Conservation (phyloP, 2,797 vertebrate genomes). For the Petrocephalus sullivani region DNA sequence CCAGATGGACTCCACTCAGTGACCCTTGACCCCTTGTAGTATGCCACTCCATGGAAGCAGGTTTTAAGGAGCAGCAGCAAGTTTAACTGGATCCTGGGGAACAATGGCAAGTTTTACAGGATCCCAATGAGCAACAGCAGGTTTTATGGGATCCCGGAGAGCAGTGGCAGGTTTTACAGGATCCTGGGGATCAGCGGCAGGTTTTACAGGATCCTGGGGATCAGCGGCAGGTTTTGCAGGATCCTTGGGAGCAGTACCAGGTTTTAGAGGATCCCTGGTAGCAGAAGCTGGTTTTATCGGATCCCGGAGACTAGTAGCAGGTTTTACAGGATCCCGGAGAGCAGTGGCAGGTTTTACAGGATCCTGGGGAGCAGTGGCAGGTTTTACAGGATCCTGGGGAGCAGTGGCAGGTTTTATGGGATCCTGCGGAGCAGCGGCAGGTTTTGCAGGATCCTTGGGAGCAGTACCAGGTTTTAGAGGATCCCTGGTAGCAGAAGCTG, state of each 20-base stretch:
- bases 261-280: background rate
- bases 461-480: background rate
- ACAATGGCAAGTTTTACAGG: background rate
- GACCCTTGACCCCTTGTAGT: constrained; percentile 34
- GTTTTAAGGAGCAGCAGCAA: background rate
- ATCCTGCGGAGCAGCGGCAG: constrained; percentile 5
- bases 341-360: constrained; percentile 13
- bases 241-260: background rate
- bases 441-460: background rate
- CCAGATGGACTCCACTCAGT: constrained; percentile 35
- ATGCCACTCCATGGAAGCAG: constrained; percentile 22
- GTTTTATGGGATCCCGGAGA: background rate
- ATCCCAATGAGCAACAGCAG: no score
- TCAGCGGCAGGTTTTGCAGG: background rate
- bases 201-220: background rate
- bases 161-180: background rate
- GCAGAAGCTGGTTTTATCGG: background rate
- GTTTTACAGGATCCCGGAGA: background rate
- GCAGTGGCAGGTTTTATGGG: constrained; percentile 7
- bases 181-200: no score
- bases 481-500: background rate
- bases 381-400: background rate
- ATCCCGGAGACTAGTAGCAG: background rate
- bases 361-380: background rate
- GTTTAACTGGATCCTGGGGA: background rate